Conservation (phyloP, 2,797 vertebrate genomes). For the Thunnus albacares region DNA sequence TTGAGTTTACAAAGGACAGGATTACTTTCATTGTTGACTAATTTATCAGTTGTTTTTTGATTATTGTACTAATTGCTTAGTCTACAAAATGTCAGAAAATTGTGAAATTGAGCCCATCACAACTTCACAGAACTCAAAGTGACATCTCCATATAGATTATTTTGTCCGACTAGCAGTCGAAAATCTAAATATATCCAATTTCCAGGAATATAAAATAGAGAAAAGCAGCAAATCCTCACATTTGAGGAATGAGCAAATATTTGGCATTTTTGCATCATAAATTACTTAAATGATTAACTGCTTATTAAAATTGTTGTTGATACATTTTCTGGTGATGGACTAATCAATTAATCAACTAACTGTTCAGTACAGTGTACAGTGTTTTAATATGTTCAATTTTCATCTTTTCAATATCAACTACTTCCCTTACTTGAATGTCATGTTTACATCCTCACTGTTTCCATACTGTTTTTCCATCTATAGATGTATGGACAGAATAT, state of each 20-base stretch:
- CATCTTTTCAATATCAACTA: neutral
- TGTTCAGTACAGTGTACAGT: no score
- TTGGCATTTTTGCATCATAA: neutral
- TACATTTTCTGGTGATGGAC: neutral
- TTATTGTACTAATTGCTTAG: neutral
- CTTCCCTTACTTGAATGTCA: neutral
- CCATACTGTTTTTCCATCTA: neutral
- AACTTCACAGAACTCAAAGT: no score
- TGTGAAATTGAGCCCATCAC: no score
- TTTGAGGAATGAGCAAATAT: neutral
- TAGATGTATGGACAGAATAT: slow-evolving; percentile 92
- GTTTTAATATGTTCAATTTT: no score
- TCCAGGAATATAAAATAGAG: neutral
- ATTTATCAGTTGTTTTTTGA: neutral
- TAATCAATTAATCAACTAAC: neutral
- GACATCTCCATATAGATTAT: no score
- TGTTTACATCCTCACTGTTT: neutral
- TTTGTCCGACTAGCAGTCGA: no score
- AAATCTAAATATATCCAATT: no score
- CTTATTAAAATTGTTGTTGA: neutral
- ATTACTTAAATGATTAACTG: no score
- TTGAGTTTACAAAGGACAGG: neutral
- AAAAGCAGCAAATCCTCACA: neutral
- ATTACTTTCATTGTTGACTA: no score
- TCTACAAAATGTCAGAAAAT: no score